Conservation (phyloP, 2,797 vertebrate species). For the Geotria australis region DNA sequence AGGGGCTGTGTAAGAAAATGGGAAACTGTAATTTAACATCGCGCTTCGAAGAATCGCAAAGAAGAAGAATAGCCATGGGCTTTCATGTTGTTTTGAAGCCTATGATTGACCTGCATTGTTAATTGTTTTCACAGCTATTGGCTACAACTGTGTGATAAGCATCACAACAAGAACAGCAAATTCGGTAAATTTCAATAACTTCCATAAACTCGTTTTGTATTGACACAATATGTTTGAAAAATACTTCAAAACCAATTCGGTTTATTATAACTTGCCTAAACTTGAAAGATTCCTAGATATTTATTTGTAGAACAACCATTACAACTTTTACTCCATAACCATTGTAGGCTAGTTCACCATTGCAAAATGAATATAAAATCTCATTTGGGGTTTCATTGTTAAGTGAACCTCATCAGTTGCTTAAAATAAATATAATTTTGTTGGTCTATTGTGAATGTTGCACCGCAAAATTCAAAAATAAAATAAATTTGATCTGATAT, state of each 20-base stretch:
- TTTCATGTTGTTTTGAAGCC: not conserved
- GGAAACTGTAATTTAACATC: slow-evolving; percentile 1
- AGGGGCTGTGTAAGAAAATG: too few species aligned
- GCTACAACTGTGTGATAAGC: slow-evolving; percentile 85
- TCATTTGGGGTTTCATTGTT: not conserved
- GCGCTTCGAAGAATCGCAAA: not conserved
- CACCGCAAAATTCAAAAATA: too few species aligned
- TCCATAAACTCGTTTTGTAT: not conserved
- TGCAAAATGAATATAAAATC: not conserved
- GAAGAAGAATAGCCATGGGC: not conserved
- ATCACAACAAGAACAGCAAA: slow-evolving; percentile 90
- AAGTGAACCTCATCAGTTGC: not conserved
- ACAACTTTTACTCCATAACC: too few species aligned
- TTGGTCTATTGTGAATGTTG: not conserved
- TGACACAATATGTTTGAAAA: not conserved
- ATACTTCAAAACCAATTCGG: not conserved
- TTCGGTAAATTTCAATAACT: slow-evolving; percentile 32
- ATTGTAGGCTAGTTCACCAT: too few species aligned
- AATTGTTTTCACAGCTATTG: slow-evolving; percentile 37
- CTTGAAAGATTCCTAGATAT: too few species aligned
- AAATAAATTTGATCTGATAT: too few species aligned
- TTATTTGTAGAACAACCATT: too few species aligned
- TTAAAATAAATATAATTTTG: slow-evolving; percentile 1
- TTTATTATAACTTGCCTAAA: not conserved
- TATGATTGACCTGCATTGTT: not conserved